Base-by-base conservation (phyloP, 2,888 invertebrate genomes). In the Tethea ocularis region DNA sequence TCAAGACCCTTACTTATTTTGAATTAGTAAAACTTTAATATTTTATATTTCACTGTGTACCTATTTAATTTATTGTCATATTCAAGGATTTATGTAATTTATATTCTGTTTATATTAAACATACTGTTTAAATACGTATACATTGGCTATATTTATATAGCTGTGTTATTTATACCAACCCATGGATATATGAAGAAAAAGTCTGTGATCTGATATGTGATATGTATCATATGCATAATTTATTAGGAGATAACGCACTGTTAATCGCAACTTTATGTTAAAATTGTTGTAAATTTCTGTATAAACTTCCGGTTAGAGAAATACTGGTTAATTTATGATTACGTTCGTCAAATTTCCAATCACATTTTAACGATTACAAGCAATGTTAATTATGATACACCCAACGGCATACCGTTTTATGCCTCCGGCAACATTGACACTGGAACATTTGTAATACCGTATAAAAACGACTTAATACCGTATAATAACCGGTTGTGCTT, bases 381-480 rank as follows among this genome's bases (percentile, higher is more conserved):
- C 11, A 17, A 11, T n/a, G 33, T 11, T 17, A 7, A 1, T 54
- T n/a, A 11, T 54, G 13, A 33, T 20, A 4, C 11, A 10, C n/a
- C 36, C 54, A 7, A 7, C 6, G 33, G 13, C 10, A 20, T 54
- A 54, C 54, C 33, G 54, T 54, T 53, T 29, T 22, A 15, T 54
- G 33, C 20, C 22, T 20, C 6, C 11, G 20, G 20, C 54, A 54
- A 46, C 22, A 33, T 52, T 52, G 52, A 52, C 52, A 52, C 26
- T 52, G 29, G 33, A 54, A 36, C 33, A 54, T 54, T 36, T 54
- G 54, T 33, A 22, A 22, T 33, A 33, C 33, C 17, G 54, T 33
- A 36, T 15, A 54, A 54, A 53, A 53, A 36, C 33, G 20, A 46
- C 33, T 33, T 54, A 7, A 36, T 54, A 54, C 54, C 54, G 54